Evolutionary conservation across 2,888 invertebrate species (phyloP), one percentile per base, ranked within the genome.

Genomic region (Hypercompe scribonia): DNA sequence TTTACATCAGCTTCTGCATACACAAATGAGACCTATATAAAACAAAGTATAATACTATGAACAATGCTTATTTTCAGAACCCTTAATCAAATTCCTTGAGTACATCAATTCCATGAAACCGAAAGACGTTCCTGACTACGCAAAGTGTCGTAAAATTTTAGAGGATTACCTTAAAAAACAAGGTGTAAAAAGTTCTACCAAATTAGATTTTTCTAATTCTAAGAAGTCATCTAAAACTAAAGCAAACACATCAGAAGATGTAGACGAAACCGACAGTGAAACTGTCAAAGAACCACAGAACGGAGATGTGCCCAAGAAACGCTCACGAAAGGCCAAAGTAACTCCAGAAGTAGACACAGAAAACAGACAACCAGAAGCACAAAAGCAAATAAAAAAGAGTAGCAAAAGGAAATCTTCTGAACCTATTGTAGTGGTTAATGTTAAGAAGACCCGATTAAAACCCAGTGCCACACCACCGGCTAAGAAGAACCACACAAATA

Each of bases 51-150:
- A 54, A 54, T n/a, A 31, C 2, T 31, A 31, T 33, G 1, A 21
- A 28, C 18, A 24, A 18, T 70, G n/a, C 1, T 68, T 18, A 34
- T 68, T 67, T 78, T 71, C 93, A 97, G 97, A 93, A 70, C 96
- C 96, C 31, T 90, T 98, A 1, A 91, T 94, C 21, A 96, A 97
- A 70, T 98, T 96, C 86, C 96, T 98, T 83, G 96, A 97, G 76
- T 97, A 97, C 87, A 96, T 98, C 7, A 95, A 96, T 68, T 95
- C 96, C 61, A 82, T 98, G 84, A 95, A 97, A 79, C 97, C 97
- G 82, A 96, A 97, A 84, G 97, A 97, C 31, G 92, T 91, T 24
- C 98, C 98, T 0, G 97, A 98, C 89, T 98, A 98, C 88, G 93
- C 96, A 0, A 97, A 97, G 89, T 97, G 97, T 79, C 96, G 96